phyloP scores from a whole-genome alignment of 1,140 invertebrate genomes.

The Habropoda laboriosa region DNA sequence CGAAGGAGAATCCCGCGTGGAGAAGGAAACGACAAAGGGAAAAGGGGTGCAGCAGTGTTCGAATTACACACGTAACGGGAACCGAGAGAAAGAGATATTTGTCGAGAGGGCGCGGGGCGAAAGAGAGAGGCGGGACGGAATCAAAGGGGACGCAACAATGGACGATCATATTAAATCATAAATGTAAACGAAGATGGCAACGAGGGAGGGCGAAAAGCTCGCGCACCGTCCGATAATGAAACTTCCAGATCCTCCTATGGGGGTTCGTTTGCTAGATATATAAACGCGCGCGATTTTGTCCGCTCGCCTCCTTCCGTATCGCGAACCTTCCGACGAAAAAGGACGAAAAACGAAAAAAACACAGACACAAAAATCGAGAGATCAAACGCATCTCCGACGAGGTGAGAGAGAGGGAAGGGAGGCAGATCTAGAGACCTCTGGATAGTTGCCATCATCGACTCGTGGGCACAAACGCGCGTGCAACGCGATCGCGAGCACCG shows the following conservation, averaged over 20 bases:
- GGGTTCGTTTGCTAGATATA: too few species aligned
- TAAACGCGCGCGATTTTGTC: too few species aligned
- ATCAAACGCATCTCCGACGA: background rate
- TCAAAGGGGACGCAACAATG: conserved; percentile 67
- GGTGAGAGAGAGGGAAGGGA: background rate
- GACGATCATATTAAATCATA: conserved; percentile 74
- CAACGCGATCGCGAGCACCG: conserved; percentile 39
- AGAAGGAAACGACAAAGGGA: background rate
- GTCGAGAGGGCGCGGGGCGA: conserved; percentile 56
- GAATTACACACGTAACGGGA: conserved; percentile 68
- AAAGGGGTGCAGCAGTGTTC: conserved; percentile 51
- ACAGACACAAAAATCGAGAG: too few species aligned
- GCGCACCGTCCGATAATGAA: conserved; percentile 62
- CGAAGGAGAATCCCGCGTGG: too few species aligned
- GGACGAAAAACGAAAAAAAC: background rate
- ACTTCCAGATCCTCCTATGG: conserved; percentile 55
- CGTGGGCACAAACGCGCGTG: conserved; percentile 43
- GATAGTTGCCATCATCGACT: background rate
- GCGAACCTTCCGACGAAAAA: background rate
- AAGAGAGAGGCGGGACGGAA: conserved; percentile 26
- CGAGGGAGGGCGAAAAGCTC: conserved; percentile 33
- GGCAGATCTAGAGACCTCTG: background rate
- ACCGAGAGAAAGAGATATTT: conserved; percentile 67
- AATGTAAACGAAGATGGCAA: conserved; percentile 71
- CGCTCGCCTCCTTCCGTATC: too few species aligned